phyloP scores from a whole-genome alignment of 2,113 vertebrate genomes.

The Xyliphius kryptos region DNA sequence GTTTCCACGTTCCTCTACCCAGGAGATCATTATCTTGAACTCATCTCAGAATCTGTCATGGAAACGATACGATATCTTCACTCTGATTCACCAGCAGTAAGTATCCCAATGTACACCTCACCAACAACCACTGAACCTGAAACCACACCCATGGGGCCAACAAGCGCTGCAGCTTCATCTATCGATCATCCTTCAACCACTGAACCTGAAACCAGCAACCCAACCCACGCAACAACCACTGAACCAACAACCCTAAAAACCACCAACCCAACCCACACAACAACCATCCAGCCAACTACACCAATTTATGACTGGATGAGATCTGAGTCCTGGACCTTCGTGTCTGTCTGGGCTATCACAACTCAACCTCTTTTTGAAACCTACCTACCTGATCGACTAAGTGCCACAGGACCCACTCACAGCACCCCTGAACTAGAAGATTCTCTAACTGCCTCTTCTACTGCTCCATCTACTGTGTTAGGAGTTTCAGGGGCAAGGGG shows the following conservation, averaged over 20 bases:
- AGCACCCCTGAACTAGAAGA: not conserved
- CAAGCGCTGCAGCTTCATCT: no score
- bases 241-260: not conserved
- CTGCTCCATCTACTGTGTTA: not conserved
- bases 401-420: not conserved
- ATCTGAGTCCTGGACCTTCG: not conserved
- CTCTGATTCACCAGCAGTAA: no score
- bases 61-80: no score
- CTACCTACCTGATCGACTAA: no score
- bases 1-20: no score
- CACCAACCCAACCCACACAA: no score
- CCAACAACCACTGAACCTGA: not conserved
- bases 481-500: no score
- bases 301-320: not conserved
- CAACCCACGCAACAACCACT: not conserved
- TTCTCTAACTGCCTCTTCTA: not conserved
- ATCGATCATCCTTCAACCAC: no score
- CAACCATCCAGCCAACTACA: constrained; percentile 2
- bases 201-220: no score
- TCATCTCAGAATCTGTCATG: no score
- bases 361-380: not conserved
- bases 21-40: no score
- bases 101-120: no score
- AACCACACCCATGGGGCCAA: constrained; percentile 1
- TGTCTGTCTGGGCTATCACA: not conserved